A percentile compares a stretch with the other conserved stretches of the same genome.
phyloP scores from a whole-genome alignment of 2,797 vertebrate genomes.

The Huso huso region DNA sequence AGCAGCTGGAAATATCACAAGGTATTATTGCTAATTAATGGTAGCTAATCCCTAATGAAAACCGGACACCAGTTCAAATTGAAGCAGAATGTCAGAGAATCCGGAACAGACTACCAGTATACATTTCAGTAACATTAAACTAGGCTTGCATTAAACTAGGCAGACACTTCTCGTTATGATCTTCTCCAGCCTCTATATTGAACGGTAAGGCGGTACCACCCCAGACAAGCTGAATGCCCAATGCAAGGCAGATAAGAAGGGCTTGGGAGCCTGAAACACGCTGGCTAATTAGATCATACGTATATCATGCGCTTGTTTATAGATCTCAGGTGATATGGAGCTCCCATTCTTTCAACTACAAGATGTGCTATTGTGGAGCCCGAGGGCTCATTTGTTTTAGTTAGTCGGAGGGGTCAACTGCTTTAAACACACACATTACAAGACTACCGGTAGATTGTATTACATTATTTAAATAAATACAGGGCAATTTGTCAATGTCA shows the following conservation, averaged over 20 bases:
- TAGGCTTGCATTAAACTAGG: neutral
- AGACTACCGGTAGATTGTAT: slow-evolving; percentile 76
- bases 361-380: slow-evolving; percentile 37
- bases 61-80: neutral
- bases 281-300: neutral
- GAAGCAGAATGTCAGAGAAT: neutral
- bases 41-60: no score
- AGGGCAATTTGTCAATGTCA: slow-evolving; percentile 95
- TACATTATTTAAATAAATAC: slow-evolving; percentile 94
- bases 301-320: slow-evolving; percentile 1
- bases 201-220: neutral
- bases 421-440: slow-evolving; percentile 77
- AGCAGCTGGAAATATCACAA: no score
- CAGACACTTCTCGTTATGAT: neutral
- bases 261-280: no score
- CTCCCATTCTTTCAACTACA: slow-evolving; percentile 34
- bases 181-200: slow-evolving; percentile 2
- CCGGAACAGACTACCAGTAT: neutral
- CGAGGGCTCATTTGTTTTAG: slow-evolving; percentile 75
- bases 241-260: slow-evolving; percentile 7
- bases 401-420: slow-evolving; percentile 74
- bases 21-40: no score
- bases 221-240: neutral
- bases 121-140: neutral
- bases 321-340: neutral